Base-by-base conservation (phyloP, 1,140 invertebrate species). In the Cryptotermes secundus region DNA sequence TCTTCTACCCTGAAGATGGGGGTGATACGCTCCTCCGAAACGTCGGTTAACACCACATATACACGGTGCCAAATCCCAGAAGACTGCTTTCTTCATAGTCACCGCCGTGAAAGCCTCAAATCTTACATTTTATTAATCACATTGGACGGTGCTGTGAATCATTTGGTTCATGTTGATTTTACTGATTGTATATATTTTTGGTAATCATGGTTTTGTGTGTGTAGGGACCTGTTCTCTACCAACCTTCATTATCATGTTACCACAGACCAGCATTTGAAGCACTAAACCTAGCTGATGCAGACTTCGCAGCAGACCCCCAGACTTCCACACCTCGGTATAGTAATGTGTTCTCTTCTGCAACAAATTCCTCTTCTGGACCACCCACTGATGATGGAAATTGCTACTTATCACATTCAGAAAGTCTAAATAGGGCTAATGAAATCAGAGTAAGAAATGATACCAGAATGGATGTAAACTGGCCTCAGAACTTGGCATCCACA, bases 211-310 rank as follows among this genome's bases (percentile, higher is more conserved):
- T 72, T 72, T 72, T 72, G 26, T 72, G 6, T 72, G 31, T 31
- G 9, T 14, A 72, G 59, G 59, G 59, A 26, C 3, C 59, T 31
- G 9, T 72, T 31, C 19, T 81, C 34, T 35, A 72, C 31, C 84
- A 65, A 26, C 42, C 45, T 79, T 12, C 84, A 59, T n/a, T 16
- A 31, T n/a, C 59, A 72, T n/a, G n/a, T 80, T 89, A 88, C 84
- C 85, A 87, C 34, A 80, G 87, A 82, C 87, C 88, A 34, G 79
- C 87, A 49, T 89, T 89, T 85, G 88, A 89, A 84, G 87, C 88
- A 16, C 88, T 89, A 49, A 88, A 88, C 85, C 83, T 89, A 79
- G 87, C 88, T 14, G 88, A 89, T 86, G 88, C 88, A 38, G 87
- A 89, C 86, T 89, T 88, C 85, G 84, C 87, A 82, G 86, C 87